Base-by-base conservation (phyloP, 2,888 invertebrate genomes). In the Papilio demoleus region DNA sequence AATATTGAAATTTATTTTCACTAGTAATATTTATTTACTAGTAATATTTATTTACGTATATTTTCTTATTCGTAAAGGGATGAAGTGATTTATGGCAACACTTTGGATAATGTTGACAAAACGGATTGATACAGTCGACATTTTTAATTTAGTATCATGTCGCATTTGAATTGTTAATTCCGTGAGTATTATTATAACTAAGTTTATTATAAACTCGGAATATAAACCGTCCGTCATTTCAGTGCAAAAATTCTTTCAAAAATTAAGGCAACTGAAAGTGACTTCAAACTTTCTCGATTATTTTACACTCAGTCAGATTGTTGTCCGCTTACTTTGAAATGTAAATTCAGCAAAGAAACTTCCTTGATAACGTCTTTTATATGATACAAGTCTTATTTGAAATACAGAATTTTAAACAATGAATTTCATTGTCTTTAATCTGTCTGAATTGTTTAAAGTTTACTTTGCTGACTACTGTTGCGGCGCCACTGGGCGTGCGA, bases 271-370 rank as follows among this genome's bases (percentile, higher is more conserved):
- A 50, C 24, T 50, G n/a, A 27, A 27, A 50, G 47, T 47, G 27
- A 50, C 27, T 50, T n/a, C 14, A 24, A 60, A 60, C 38, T 60
- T 60, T 60, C 60, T 60, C 40, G 60, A n/a, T 60, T 60, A n/a
- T 60, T 38, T 60, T 24, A 14, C 14, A 53, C 38, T 60, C 60
- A 60, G 59, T 40, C 59, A 60, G 22, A 53, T 60, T 60, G 60
- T 60, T 38, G 38, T 38, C 38, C 14, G 17, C 60, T 60, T 60
- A 60, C 60, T 60, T 38, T 60, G 40, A 40, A 60, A 60, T 60
- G 60, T 60, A 60, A 60, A 60, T 60, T 60, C 40, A 40, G 27
- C 24, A 40, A 40, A 60, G 60, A 60, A 60, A 60, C 38, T 60
- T 24, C 24, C 24, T 40, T 60, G 22, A 38, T 40, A 60, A 60